A percentile compares a stretch with the other conserved stretches of the same genome.
Conservation (phyloP, 2,113 vertebrate genomes). For the Hiodon alosoides region DNA sequence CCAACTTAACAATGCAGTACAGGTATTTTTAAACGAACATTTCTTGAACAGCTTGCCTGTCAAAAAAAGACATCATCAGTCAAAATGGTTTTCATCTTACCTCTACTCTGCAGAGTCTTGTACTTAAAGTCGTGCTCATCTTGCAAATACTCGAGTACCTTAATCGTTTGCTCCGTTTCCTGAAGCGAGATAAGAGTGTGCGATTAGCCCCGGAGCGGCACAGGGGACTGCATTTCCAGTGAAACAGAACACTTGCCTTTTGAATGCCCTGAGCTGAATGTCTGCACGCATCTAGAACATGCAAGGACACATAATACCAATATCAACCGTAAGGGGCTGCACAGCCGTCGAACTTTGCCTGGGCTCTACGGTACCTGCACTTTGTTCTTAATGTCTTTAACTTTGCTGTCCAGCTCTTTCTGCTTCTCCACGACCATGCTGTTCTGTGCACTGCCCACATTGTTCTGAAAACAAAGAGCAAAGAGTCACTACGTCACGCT, state of each 20-base stretch:
- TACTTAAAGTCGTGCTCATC: constrained; percentile 79
- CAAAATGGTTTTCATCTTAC: constrained; percentile 38
- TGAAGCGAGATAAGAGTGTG: constrained; percentile 38
- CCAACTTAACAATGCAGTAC: too few species aligned
- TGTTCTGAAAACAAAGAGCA: constrained; percentile 53
- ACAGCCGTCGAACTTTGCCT: constrained; percentile 6
- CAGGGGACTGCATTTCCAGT: too few species aligned
- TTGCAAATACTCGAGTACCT: constrained; percentile 72
- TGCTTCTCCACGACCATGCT: constrained; percentile 62
- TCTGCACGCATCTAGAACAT: background rate
- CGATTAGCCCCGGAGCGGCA: too few species aligned
- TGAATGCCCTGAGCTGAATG: too few species aligned
- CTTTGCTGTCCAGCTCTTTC: constrained; percentile 67
- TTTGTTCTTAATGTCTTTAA: constrained; percentile 65
- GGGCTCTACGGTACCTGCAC: constrained; percentile 60
- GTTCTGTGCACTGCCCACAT: constrained; percentile 58
- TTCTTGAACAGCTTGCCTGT: too few species aligned
- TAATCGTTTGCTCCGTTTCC: constrained; percentile 76
- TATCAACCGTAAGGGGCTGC: background rate
- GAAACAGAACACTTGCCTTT: too few species aligned
- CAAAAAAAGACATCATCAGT: background rate
- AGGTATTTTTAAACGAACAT: too few species aligned
- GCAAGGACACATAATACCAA: background rate
- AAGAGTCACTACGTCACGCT: background rate
- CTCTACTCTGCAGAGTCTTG: constrained; percentile 71